Evolutionary conservation across 2,888 invertebrate species (phyloP).

Genomic region (Ennomos fuscantarius): DNA sequence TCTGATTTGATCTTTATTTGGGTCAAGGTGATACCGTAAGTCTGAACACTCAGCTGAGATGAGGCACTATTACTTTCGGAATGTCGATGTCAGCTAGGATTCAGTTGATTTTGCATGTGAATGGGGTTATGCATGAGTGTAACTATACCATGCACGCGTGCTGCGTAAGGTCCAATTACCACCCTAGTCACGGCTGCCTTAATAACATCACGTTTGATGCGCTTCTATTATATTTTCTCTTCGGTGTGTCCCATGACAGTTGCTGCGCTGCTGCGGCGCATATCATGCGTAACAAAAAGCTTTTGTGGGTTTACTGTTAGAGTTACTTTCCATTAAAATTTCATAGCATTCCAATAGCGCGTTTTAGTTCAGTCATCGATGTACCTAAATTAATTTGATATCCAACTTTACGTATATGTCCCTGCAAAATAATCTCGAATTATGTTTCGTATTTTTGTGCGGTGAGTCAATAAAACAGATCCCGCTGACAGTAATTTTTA

Average conservation of each 20-base stretch:
- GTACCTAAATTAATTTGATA: too few species aligned
- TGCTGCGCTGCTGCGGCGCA: constrained; percentile 58
- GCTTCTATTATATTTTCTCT: constrained; percentile 85
- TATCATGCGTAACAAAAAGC: constrained; percentile 19
- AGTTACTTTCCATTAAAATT: too few species aligned
- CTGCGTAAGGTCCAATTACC: constrained; percentile 69
- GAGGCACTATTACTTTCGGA: constrained; percentile 48
- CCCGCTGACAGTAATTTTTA: constrained; percentile 26
- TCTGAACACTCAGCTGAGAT: constrained; percentile 44
- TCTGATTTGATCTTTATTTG: constrained; percentile 43
- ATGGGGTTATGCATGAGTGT: constrained; percentile 45
- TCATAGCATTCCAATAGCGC: too few species aligned
- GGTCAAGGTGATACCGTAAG: constrained; percentile 43
- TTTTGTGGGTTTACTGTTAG: not conserved
- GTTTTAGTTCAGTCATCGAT: too few species aligned
- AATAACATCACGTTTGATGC: constrained; percentile 86
- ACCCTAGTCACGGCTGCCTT: constrained; percentile 79
- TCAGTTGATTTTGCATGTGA: constrained; percentile 77
- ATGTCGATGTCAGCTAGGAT: constrained; percentile 60
- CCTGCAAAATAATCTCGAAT: constrained; percentile 46
- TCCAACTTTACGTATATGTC: too few species aligned
- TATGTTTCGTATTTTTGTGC: constrained; percentile 10
- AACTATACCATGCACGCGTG: constrained; percentile 70
- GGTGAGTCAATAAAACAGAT: constrained; percentile 12
- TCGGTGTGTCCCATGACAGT: constrained; percentile 76